Evolutionary conservation across 2,797 vertebrate genomes (phyloP), one percentile per base, ranked within the genome.

Genomic region (Pyrocephalus nanus): DNA sequence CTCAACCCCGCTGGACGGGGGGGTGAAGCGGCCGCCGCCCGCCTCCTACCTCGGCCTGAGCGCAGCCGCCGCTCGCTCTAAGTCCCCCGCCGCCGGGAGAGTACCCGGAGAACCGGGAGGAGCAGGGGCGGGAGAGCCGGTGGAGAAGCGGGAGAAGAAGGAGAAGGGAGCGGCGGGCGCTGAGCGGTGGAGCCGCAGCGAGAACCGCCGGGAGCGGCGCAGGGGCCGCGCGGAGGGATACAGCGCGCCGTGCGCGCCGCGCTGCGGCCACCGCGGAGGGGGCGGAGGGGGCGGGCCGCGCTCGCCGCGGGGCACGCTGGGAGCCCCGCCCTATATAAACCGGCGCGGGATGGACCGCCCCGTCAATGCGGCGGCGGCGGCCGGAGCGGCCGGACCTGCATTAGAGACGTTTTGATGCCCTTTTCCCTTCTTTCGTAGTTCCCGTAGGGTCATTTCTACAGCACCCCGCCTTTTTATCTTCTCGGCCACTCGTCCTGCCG

Each of bases 401-500:
- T 45, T 6, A 21, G 19, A 6, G 19, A 5, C 22, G 12, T 4
- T 47, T 23, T 47, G 11, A 13, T 23, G 47, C 47, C 22, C 22
- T 3, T 47, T 23, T 13, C 12, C 45, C 23, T 8, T 48, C 47
- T 25, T 48, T 25, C 47, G 47, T 2, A 8, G 47, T 14, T 13
- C 23, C 47, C 13, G 7, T 17, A 26, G 2, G 15, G 15, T 29
- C 4, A 14, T 61, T 29, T 9, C 25, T 61, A 7, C 20, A 20
- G 25, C 36, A 11, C 36, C 16, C 17, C 3, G 17, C 58, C 25
- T 19, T 27, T 40, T 0, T 7, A 4, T 13, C 3, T 10, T 3
- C 54, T 30, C 19, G 6, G 15, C 14, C 3, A 1, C 11, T 36
- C 6, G 2, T 8, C 6, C 8, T 23, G 11, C 15, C 7, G 8